Base-by-base conservation (phyloP, 2,888 invertebrate genomes). In the Nemoura dubitans region DNA sequence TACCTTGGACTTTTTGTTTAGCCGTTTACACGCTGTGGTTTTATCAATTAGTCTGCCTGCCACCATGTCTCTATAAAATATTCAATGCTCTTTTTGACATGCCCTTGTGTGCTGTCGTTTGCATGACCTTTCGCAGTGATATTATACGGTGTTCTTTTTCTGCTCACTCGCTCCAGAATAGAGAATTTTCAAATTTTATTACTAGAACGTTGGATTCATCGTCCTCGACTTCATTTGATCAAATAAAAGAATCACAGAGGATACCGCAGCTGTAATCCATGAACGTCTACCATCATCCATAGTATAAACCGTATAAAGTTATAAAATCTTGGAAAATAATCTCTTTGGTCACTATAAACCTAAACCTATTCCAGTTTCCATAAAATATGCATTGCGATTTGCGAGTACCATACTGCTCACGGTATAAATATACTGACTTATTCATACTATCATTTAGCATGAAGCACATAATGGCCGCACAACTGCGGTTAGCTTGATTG, bases 31-130 rank as follows among this genome's bases (percentile, higher is more conserved):
- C 59, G 59, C 59, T 59, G 59, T 59, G 59, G 59, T 59, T 59
- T 59, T 59, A 59, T 59, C 59, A 59, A 59, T 59, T 59, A 59
- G 59, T 59, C 59, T 59, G 59, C 10, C 36, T 36, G 36, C 59
- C 59, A 59, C 59, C 21, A 21, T 59, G 59, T 59, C 59, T 10
- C 59, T 59, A 59, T 59, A 59, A 59, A 59, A 59, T 59, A 59
- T 59, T 59, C 59, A 59, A 21, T 59, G 59, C 59, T 59, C 59
- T 59, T 59, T 59, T 59, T 59, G 59, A 59, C 59, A 59, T 59
- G 59, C 59, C 59, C 59, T 59, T 59, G 59, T 59, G 59, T 7
- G 59, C 21, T 59, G 59, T 59, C 59, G 3, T 59, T 59, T 59
- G 16, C 16, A 21, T 59, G 59, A 59, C 59, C 59, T 59, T 59